Evolutionary conservation across 2,888 invertebrate genomes (phyloP), one percentile per base, ranked within the genome.

Genomic region (Eulithis testata): DNA sequence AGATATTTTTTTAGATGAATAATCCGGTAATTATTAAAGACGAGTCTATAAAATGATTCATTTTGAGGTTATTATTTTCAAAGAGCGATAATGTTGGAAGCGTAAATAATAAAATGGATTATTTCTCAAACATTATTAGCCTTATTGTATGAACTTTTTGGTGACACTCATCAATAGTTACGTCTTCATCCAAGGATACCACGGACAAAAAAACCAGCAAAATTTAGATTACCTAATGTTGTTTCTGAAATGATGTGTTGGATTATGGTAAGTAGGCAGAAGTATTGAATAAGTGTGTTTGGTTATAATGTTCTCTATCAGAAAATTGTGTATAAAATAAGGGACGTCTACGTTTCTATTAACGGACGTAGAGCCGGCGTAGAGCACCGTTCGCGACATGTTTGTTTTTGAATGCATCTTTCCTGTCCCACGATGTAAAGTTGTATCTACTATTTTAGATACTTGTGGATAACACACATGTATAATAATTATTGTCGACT

Each of bases 361-460:
- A 45, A 60, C 68, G 70, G 79, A 85, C 81, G 76, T 63, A 55
- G 65, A 55, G 27, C 11, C 12, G n/a, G 36, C 81, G 75, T 62
- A 55, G 65, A 64, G 37, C 66, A 69, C 74, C 65, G 77, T 73
- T 75, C 77, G 78, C 69, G 73, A 73, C 75, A 66, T 76, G 82
- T 80, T 85, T 89, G 88, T 90, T 88, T 85, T 85, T 82, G 74
- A 84, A 84, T 75, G 69, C 78, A 82, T 80, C 83, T 87, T 86
- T 89, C 89, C 89, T 89, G 87, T 90, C 89, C 78, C 87, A 90
- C 89, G 88, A 78, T 76, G 70, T 43, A 60, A 51, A 37, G 12
- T 44, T 70, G 31, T 52, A 40, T 40, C n/a, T 36, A 49, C 52
- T 21, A 51, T 14, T 56, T 52, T 36, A 57, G 57, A 57, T 49